Percentiles rank a stretch among this genome's conserved stretches.
phyloP scores from a whole-genome alignment of 2,113 vertebrate species.

The Parus major region DNA sequence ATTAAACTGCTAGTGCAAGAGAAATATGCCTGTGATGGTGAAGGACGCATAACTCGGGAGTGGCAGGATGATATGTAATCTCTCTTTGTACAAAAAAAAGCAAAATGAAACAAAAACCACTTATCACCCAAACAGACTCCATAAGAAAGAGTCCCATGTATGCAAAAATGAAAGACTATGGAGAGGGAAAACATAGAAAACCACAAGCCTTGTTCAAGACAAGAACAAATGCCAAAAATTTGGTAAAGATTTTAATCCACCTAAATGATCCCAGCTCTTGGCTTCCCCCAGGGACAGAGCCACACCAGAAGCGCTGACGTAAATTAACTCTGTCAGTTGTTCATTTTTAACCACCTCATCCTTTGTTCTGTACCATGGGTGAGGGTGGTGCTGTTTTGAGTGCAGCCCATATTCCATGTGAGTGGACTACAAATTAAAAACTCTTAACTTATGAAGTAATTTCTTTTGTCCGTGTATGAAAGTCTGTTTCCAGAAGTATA shows the following conservation, averaged over 20 bases:
- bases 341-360: conserved; percentile 54
- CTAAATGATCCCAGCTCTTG: conserved; percentile 1
- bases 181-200: not conserved
- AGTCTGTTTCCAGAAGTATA: not conserved
- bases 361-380: not conserved
- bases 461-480: not conserved
- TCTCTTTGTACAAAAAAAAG: not conserved
- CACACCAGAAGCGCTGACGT: not conserved
- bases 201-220: not conserved
- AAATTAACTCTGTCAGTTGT: conserved; percentile 51
- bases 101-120: not conserved
- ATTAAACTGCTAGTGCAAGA: not conserved
- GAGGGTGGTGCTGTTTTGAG: not conserved
- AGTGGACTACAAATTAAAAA: not conserved
- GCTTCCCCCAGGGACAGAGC: not conserved
- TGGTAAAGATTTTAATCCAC: conserved; percentile 26
- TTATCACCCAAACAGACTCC: not conserved
- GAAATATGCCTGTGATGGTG: not conserved
- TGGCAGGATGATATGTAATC: not conserved
- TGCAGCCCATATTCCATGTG: not conserved
- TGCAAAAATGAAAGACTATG: not conserved
- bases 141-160: not conserved
- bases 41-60: fast-evolving
- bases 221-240: not conserved
- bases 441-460: not conserved